Conservation (phyloP, 2,113 vertebrate genomes). For the Anoplopoma fimbria region DNA sequence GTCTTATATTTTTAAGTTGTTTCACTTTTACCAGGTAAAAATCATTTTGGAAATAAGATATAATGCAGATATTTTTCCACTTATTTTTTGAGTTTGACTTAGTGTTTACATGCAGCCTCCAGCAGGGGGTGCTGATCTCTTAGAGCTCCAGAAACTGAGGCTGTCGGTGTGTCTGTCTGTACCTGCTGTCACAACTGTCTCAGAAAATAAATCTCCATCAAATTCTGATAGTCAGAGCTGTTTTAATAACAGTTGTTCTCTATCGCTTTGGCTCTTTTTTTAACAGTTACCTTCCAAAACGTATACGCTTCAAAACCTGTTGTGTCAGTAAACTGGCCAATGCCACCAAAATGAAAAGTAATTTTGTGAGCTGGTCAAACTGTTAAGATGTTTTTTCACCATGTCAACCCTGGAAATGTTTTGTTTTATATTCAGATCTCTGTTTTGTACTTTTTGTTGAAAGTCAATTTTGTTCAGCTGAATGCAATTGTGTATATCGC, state of each 20-base stretch:
- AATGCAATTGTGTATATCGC: too few species aligned
- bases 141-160: not conserved
- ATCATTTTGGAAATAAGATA: not conserved
- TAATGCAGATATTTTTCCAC: not conserved
- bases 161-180: not conserved
- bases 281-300: too few species aligned
- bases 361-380: too few species aligned
- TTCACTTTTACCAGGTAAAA: not conserved
- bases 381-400: too few species aligned
- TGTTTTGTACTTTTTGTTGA: too few species aligned
- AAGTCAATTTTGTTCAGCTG: too few species aligned
- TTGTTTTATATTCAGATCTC: too few species aligned
- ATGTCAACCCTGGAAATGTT: too few species aligned
- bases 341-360: too few species aligned
- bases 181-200: slow-evolving; percentile 35
- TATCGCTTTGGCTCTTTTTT: too few species aligned
- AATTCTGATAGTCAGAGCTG: slow-evolving; percentile 2
- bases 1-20: not conserved
- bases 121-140: slow-evolving; percentile 60
- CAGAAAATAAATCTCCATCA: not conserved
- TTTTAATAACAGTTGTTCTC: not conserved
- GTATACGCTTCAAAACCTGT: too few species aligned
- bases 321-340: too few species aligned
- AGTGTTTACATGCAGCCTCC: slow-evolving; percentile 31
- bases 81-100: not conserved